A percentile compares a stretch with the other conserved stretches of the same genome.
These are phyloP conservation scores for Leptopilina myrica DNA, from an alignment of 2,888 invertebrate species.

Conservation along the genomic window DNA sequence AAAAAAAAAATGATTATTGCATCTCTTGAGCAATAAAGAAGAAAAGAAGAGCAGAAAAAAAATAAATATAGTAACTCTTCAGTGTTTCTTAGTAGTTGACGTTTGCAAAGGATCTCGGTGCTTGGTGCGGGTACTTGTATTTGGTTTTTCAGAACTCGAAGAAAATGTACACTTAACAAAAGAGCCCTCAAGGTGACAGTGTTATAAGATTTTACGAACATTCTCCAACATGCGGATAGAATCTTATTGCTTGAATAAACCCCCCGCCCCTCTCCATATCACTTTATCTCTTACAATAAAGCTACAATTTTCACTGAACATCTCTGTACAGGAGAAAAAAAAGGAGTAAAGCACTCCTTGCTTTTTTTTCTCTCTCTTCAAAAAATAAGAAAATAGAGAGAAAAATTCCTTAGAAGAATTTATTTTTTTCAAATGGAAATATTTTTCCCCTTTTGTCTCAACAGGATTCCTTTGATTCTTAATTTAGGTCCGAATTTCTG, in stretches of 20 bases:
- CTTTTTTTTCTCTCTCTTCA: not conserved
- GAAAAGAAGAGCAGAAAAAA: not conserved
- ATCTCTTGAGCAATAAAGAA: not conserved
- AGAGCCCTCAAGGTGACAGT: conserved; percentile 3
- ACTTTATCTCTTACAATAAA: conserved; percentile 2
- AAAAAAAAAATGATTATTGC: not conserved
- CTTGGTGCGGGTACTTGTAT: not conserved
- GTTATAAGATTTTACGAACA: conserved; percentile 14
- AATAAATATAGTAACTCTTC: not conserved
- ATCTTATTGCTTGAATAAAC: conserved; percentile 18
- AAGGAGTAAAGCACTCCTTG: not conserved
- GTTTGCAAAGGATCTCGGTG: not conserved
- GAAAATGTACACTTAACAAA: conserved; percentile 28
- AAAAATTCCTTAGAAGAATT: no score
- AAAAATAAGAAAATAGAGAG: not conserved
- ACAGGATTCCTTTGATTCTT: not conserved
- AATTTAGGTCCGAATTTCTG: conserved; percentile 9
- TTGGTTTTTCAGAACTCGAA: conserved; percentile 5
- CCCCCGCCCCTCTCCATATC: not conserved
- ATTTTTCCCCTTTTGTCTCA: not conserved
- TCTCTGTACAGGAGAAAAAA: no score
- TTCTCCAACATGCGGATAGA: not conserved
- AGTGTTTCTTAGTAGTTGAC: not conserved
- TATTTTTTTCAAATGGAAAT: no score
- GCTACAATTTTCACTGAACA: conserved; percentile 2